Base-by-base conservation (phyloP, 2,797 vertebrate species). In the Basileuterus tristriatus region DNA sequence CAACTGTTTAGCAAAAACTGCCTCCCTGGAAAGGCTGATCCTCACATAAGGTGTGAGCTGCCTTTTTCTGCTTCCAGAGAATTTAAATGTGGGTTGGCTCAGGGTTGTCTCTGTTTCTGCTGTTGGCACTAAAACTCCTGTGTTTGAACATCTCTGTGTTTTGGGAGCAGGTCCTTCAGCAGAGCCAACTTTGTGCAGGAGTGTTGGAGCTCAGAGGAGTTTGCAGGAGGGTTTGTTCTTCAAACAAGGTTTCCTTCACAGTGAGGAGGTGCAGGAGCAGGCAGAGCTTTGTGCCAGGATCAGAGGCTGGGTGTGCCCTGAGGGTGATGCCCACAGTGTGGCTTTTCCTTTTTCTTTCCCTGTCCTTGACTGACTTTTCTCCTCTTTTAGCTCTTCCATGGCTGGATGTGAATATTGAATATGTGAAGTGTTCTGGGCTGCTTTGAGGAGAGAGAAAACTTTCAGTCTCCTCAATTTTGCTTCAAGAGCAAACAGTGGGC, bases 321-420 rank as follows among this genome's bases (percentile, higher is more conserved):
- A 49, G 64, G 69, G 11, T n/a, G 58, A 10, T 81, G 56, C 50
- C 2, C 6, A 8, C 32, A 12, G 41, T 1, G 8, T 55, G 39
- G 55, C 13, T n/a, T 59, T 68, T 43, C 68, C 27, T 29, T 62
- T 68, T 46, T 55, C 23, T 30, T 36, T 18, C 71, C 27, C 4
- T 32, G 64, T 75, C 87, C 93, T 92, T 70, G 77, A 3, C 55
- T 84, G 94, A 59, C 59, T 94, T 52, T 44, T 44, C 52, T 91
- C 5, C 34, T 62, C 21, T 39, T 50, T 49, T 12, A 53, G 55
- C 70, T 80, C 52, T 39, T 41, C 27, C 44, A 9, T 11, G 84
- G 22, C 8, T 72, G 71, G 62, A 17, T 74, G 84, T 5, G n/a
- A 26, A 3, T 49, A 1, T 5, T 74, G 70, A 64, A 36, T 12